Conservation (phyloP, 2,888 invertebrate genomes). For the Glaucopsyche alexis region DNA sequence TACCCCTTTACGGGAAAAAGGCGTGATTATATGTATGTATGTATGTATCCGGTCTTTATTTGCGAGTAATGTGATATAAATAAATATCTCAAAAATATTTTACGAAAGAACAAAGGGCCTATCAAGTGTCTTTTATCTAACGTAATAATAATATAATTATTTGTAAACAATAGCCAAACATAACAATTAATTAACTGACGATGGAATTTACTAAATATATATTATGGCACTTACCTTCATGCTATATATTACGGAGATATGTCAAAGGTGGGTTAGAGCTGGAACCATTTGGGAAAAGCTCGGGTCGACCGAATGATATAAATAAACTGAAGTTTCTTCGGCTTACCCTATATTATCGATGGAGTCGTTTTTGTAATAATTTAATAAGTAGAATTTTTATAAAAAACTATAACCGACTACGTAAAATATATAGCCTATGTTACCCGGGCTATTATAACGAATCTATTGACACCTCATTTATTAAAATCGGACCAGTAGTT, state of each 20-base stretch:
- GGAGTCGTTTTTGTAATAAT: slow-evolving; percentile 17
- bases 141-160: not conserved
- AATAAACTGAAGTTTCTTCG: slow-evolving; percentile 20
- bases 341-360: slow-evolving; percentile 15
- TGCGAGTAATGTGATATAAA: too few species aligned
- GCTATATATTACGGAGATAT: slow-evolving; percentile 26
- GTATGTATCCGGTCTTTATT: not conserved
- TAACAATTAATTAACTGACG: not conserved
- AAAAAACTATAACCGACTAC: too few species aligned
- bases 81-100: too few species aligned
- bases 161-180: not conserved
- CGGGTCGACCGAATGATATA: slow-evolving; percentile 27
- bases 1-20: too few species aligned
- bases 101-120: not conserved
- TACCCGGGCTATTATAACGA: too few species aligned
- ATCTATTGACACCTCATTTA: too few species aligned
- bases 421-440: too few species aligned
- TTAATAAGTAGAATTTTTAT: not conserved
- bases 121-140: not conserved
- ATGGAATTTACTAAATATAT: not conserved
- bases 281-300: slow-evolving; percentile 27
- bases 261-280: slow-evolving; percentile 28
- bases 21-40: too few species aligned
- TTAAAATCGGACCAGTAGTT: too few species aligned
- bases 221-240: slow-evolving; percentile 12